A percentile compares a stretch with the other conserved stretches of the same genome.
Evolutionary conservation across 2,888 invertebrate genomes (phyloP).

Genomic region (Tetranychus truncatus): DNA sequence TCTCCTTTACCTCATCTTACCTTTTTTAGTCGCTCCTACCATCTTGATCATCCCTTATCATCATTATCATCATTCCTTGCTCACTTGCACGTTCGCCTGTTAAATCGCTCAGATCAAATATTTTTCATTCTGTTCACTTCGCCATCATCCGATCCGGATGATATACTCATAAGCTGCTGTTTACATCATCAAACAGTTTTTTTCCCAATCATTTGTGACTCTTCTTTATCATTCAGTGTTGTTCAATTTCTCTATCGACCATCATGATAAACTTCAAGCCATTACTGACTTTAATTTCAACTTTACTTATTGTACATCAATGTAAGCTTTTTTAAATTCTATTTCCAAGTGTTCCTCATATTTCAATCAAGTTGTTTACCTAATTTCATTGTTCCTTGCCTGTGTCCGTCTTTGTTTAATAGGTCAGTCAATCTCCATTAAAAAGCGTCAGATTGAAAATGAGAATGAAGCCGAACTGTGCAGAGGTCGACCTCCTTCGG

Average conservation of each 20-base stretch:
- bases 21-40: neutral
- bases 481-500: constrained; percentile 67
- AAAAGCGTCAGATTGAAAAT: constrained; percentile 42
- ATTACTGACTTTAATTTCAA: neutral
- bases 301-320: neutral
- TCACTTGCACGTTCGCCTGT: neutral
- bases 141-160: neutral
- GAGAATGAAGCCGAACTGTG: constrained; percentile 55
- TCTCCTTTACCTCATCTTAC: neutral
- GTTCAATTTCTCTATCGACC: neutral
- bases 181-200: neutral
- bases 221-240: neutral
- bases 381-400: neutral
- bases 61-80: neutral
- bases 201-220: neutral
- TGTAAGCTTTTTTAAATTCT: neutral
- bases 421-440: constrained; percentile 28
- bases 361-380: neutral
- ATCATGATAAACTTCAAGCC: neutral
- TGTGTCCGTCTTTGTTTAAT: too few species aligned
- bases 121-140: neutral
- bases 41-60: neutral
- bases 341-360: neutral
- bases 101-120: neutral
- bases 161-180: neutral